These are phyloP conservation scores for Gymnocheta viridis DNA, from an alignment of 2,888 invertebrate genomes.

Conservation along the genomic window DNA sequence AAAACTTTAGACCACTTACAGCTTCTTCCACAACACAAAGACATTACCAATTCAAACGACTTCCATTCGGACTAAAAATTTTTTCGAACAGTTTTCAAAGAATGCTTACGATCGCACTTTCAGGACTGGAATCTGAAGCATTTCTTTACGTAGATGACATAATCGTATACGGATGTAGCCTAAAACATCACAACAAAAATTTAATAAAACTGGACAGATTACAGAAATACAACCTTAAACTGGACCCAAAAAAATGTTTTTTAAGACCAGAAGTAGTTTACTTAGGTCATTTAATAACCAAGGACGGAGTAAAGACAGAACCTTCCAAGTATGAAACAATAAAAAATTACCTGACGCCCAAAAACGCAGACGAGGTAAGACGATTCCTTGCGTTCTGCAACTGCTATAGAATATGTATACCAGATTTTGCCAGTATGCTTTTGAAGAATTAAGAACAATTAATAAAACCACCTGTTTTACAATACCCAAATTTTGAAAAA, in stretches of 20 bases:
- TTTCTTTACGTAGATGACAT: neutral
- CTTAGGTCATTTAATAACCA: too few relatives aligned
- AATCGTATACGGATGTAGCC: neutral
- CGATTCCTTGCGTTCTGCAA: too few relatives aligned
- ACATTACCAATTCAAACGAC: neutral
- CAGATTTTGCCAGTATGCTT: too few relatives aligned
- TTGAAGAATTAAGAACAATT: neutral
- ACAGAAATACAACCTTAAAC: neutral
- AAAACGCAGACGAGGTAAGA: neutral
- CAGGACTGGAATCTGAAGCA: neutral
- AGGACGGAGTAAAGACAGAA: too few relatives aligned
- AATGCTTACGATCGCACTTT: neutral
- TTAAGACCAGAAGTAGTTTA: slow-evolving; percentile 7
- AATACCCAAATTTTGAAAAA: too few relatives aligned
- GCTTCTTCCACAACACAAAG: neutral
- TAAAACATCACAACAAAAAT: neutral
- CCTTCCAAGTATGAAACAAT: too few relatives aligned
- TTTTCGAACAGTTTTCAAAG: neutral
- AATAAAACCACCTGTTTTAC: neutral
- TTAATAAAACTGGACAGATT: neutral
- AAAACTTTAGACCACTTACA: neutral
- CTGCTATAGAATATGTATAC: too few relatives aligned
- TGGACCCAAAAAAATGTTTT: neutral
- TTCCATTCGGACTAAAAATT: neutral
- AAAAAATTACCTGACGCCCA: too few relatives aligned